Evolutionary conservation across 2,797 vertebrate genomes (phyloP).

Genomic region (Lycodopsis pacificus): DNA sequence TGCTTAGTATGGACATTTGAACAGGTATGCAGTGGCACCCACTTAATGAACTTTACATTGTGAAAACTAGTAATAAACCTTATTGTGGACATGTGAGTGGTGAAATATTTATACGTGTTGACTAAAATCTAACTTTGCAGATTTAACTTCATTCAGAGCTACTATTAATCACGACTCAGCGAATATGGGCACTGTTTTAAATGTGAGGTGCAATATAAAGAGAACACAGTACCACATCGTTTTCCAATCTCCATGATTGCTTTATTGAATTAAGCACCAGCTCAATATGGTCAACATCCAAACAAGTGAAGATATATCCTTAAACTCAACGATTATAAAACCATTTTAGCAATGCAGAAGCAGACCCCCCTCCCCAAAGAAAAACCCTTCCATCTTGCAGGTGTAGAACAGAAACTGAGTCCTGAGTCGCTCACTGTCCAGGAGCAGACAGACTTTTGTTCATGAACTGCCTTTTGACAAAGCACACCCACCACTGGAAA

Average conservation of each 20-base stretch:
- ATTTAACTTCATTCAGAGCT: neutral
- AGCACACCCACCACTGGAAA: conserved; percentile 97
- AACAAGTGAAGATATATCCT: conserved; percentile 62
- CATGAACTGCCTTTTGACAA: conserved; percentile 99
- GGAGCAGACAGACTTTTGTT: conserved; percentile 98
- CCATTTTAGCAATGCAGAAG: conserved; percentile 58
- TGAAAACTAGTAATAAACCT: conserved; percentile 53
- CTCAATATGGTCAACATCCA: conserved; percentile 81
- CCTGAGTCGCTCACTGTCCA: conserved; percentile 86
- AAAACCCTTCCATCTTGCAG: conserved; percentile 52
- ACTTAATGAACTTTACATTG: conserved; percentile 28
- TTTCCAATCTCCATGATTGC: conserved; percentile 53
- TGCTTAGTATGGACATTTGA: conserved; percentile 8
- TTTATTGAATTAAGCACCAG: conserved; percentile 89
- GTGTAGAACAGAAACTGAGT: conserved; percentile 52
- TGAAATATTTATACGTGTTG: neutral
- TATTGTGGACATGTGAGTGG: conserved; percentile 38
- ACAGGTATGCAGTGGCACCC: conserved; percentile 12
- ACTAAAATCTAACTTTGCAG: neutral
- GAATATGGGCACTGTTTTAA: neutral
- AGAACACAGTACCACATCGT: neutral
- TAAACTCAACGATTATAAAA: conserved; percentile 81
- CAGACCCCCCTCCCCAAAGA: conserved; percentile 19
- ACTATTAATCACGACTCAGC: neutral
- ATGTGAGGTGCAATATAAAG: neutral